phyloP scores from a whole-genome alignment of 2,888 invertebrate species.

The Cacoxenus indagator region DNA sequence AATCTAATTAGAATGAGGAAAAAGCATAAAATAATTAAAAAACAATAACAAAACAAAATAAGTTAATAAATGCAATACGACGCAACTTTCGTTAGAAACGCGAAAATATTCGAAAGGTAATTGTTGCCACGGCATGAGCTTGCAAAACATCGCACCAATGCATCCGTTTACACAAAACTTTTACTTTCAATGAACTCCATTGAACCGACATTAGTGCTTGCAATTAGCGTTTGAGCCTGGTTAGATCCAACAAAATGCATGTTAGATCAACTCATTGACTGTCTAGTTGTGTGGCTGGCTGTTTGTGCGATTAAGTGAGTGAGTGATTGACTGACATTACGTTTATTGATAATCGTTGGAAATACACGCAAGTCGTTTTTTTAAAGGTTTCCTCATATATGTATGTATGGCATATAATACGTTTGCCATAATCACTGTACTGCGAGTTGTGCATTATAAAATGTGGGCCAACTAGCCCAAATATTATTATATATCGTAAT shows the following conservation, averaged over 20 bases:
- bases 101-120: slow-evolving; percentile 20
- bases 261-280: neutral
- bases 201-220: slow-evolving; percentile 57
- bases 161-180: slow-evolving; percentile 37
- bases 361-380: neutral
- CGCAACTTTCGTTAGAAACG: neutral
- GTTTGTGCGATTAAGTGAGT: neutral
- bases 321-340: neutral
- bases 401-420: neutral
- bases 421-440: neutral
- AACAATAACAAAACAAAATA: neutral
- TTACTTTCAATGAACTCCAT: slow-evolving; percentile 62
- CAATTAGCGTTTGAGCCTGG: slow-evolving; percentile 44
- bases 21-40: neutral
- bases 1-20: neutral
- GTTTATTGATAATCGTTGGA: neutral
- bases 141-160: neutral
- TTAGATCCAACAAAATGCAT: neutral
- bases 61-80: neutral
- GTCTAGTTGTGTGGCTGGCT: neutral
- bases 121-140: neutral
- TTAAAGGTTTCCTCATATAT: neutral
- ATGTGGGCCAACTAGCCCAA: neutral
- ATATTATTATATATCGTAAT: neutral
- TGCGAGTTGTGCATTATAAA: neutral